Evolutionary conservation across 2,113 vertebrate genomes (phyloP), one percentile per base, ranked within the genome.

Genomic region (Zosterops borbonicus): DNA sequence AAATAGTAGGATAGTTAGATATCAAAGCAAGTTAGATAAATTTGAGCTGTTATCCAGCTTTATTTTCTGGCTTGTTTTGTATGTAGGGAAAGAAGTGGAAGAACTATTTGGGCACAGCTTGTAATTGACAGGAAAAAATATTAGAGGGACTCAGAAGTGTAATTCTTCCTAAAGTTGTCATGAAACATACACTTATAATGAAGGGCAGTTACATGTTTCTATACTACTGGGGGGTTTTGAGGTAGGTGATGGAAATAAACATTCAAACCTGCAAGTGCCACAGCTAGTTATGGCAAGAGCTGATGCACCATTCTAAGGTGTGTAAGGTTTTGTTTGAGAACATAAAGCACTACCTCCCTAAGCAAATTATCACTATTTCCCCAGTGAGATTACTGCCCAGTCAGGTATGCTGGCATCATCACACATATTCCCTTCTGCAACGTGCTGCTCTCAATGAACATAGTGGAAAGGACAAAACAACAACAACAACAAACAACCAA

Each of bases 201-300:
- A 18, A 39, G 6, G 20, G 64, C 13, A 64, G 14, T 9, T 41
- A 41, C 5, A 25, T 33, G 4, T 28, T 89, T 3, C 23, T 68
- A 8, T 63, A n/a, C 33, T 46, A 14, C 35, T 53, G 19, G 0
- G 6, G 2, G 1, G 2, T 59, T 69, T 50, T 5, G 9, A 18
- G 2, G 2, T 2, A 25, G 4, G 5, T 21, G 17, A 46, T 5
- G 19, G 37, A 65, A 94, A 79, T 16, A 39, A 27, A 20, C 1
- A 3, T 42, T 53, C 37, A 17, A 60, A 20, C 29, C 27, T 49
- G 18, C 9, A 83, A 76, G 49, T 6, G 53, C 7, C 19, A 21
- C 41, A 67, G 25, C 9, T 15, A n/a, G 3, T 28, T 73, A 49
- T 70, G 14, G 20, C 22, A 69, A 49, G 31, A 68, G 14, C 11